Base-by-base conservation (phyloP, 2,797 vertebrate species). In the Rhyacichthys aspro region DNA sequence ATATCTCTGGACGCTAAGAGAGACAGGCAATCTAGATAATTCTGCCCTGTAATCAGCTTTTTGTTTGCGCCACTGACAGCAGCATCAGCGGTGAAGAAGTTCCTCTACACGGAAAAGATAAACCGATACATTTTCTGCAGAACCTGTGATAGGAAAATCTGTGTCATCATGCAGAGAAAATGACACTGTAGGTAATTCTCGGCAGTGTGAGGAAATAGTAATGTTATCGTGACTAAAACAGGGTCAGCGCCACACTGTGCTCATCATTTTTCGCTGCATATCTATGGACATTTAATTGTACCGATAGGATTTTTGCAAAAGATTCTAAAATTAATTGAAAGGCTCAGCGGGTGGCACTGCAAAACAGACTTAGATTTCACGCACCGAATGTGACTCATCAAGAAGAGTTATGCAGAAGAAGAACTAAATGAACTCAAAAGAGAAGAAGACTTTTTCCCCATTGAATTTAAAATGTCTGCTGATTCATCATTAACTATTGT, bases 1-100 rank as follows among this genome's bases (percentile, higher is more conserved):
- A 86, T 89, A 84, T 85, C 78, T 63, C 16, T 3, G 64, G 77
- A 67, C 60, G 71, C 68, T 59, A 44, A 69, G 73, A 86, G 66
- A 86, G 88, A 85, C 82, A 76, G 82, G 75, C 68, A 74, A 86
- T 88, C 70, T 47, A 87, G 87, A 91, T 90, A 75, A 91, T 89
- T 84, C 82, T 66, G 63, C 65, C 52, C 68, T 68, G 74, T 86
- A 88, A 89, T 91, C 86, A 89, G 82, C 67, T 68, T 81, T 86
- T 70, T 86, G 81, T 87, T 89, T 87, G 72, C 72, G 7, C 38
- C 55, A 77, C 76, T 74, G 84, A 76, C 81, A 79, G 67, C 33
- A 28, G 70, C 70, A 54, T 74, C 59, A 47, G 48, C 17, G 58
- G 33, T 23, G 67, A 67, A 65, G 69, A 79, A 76, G 66, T 69